Base-by-base conservation (phyloP, 1,140 invertebrate genomes). In the Chlorops oryzae region DNA sequence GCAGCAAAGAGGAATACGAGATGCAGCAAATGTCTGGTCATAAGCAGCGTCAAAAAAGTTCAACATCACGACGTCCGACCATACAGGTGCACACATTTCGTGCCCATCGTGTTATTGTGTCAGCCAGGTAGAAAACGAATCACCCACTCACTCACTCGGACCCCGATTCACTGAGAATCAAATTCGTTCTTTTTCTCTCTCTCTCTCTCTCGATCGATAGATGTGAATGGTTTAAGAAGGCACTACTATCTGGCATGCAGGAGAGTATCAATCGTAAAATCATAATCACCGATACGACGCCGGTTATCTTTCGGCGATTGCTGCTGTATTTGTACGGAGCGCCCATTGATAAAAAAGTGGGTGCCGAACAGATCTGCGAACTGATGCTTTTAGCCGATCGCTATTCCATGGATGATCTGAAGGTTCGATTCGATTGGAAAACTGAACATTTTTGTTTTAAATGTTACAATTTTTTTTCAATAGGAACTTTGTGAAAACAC, bases 211-310 rank as follows among this genome's bases (percentile, higher is more conserved):
- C n/a, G n/a, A n/a, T n/a, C n/a, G n/a, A 15, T 15, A 32, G 80
- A 39, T 85, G 84, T 72, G 81, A 84, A 60, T 85, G 83, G 82
- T 85, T 86, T 65, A 71, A 81, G 27, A 74, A 82, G 52, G 84
- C 84, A 1, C 62, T 86, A 3, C 74, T 84, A 21, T 83, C 81
- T 50, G 84, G 84, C 25, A 86, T 86, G 84, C 75, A 79, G 60
- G 84, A 86, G 72, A 80, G 81, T 3, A 85, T 85, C 52, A 78
- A 83, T 59, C 82, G 82, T 59, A 81, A 83, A 74, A 84, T 85
- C 38, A 70, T 79, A 5, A 79, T 85, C 38, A 80, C 82, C 54
- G 82, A 85, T 57, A 82, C 80, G 28, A 79, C 76, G 42, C 78
- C 81, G 15, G 72, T 75, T n/a, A 68, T 84, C 42, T 85, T 85